Evolutionary conservation across 2,888 invertebrate species (phyloP).

Genomic region (Trichogramma evanescens): DNA sequence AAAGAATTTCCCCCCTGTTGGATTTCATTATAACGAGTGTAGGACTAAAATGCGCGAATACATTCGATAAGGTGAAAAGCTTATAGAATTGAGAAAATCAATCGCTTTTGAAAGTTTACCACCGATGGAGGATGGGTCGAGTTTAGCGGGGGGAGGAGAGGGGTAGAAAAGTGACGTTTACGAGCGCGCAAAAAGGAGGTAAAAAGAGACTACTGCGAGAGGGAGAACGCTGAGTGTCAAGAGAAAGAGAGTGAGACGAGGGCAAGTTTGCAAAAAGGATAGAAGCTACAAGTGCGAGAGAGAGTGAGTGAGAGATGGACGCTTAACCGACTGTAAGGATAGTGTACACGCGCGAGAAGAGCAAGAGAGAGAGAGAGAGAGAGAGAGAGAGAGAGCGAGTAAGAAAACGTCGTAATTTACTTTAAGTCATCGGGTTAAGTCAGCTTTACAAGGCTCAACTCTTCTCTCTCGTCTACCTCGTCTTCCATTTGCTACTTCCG

Average conservation of each 20-base stretch:
- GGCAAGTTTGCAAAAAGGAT: not conserved
- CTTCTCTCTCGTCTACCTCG: too few species aligned
- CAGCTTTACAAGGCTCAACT: too few species aligned
- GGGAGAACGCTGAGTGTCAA: not conserved
- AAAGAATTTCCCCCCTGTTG: conserved; percentile 21
- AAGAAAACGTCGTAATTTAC: conserved; percentile 29
- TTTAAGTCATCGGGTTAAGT: conserved; percentile 23
- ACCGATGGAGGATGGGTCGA: not conserved
- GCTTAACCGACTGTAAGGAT: not conserved
- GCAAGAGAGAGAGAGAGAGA: not conserved
- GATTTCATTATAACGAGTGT: conserved; percentile 20
- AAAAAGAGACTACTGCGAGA: not conserved
- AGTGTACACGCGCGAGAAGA: not conserved
- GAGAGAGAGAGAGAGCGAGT: not conserved
- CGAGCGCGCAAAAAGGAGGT: too few species aligned
- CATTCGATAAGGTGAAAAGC: too few species aligned
- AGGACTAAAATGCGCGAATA: too few species aligned
- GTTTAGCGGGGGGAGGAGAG: too few species aligned
- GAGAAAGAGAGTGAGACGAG: not conserved
- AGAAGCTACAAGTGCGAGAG: not conserved
- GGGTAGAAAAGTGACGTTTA: too few species aligned
- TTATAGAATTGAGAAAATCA: conserved; percentile 12
- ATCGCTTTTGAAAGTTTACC: conserved; percentile 25
- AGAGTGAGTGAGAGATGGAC: not conserved
- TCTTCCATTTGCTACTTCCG: too few species aligned